phyloP scores from a whole-genome alignment of 2,888 invertebrate species.

The Plemyria rubiginata region DNA sequence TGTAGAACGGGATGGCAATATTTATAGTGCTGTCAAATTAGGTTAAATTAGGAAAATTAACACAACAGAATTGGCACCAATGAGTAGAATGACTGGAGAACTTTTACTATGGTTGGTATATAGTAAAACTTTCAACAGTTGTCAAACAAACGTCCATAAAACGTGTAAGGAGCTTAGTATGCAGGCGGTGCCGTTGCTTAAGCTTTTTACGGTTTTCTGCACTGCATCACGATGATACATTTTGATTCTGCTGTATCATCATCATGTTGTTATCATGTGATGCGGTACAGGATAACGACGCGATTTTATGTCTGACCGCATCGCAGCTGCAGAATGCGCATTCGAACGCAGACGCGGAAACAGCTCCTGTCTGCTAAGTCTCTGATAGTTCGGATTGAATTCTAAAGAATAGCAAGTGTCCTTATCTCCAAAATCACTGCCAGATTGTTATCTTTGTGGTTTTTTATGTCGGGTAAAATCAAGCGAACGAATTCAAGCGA shows the following conservation, averaged over 20 bases:
- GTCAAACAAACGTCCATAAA: background rate
- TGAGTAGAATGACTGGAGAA: background rate
- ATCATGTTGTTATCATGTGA: too few species aligned
- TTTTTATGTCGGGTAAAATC: background rate
- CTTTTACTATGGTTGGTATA: slow-evolving; percentile 6
- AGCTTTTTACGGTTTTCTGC: too few species aligned
- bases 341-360: background rate
- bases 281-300: too few species aligned
- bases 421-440: slow-evolving; percentile 13
- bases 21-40: too few species aligned
- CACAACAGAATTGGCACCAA: too few species aligned
- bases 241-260: too few species aligned
- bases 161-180: background rate
- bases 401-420: slow-evolving; percentile 23
- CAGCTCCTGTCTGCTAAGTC: background rate
- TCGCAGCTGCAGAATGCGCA: too few species aligned
- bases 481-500: background rate
- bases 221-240: too few species aligned
- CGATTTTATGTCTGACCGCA: too few species aligned
- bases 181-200: background rate
- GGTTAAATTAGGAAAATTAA: too few species aligned
- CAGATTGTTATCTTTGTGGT: slow-evolving; percentile 3
- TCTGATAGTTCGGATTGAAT: background rate
- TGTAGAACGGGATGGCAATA: too few species aligned
- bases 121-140: background rate